Base-by-base conservation (phyloP, 2,888 invertebrate genomes). In the Caenorhabditis plicata region DNA sequence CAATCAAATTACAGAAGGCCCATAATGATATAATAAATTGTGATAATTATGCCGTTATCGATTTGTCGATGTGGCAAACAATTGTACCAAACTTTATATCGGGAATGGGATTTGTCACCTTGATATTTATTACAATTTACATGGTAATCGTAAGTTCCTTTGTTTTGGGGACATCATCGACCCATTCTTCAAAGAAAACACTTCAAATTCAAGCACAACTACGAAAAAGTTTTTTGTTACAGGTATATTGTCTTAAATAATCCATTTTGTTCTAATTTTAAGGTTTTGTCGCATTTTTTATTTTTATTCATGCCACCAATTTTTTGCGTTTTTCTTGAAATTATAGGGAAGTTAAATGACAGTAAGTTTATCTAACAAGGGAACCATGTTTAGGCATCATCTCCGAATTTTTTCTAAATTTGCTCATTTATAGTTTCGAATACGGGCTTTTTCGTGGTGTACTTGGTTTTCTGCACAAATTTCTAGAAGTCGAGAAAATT, bases 1-100 rank as follows among this genome's bases (percentile, higher is more conserved):
- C 4, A n/a, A n/a, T n/a, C n/a, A n/a, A n/a, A 11, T 49, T 54
- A 36, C 43, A 48, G 48, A 44, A 43, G 27, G 48, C 48, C 44
- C 43, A 55, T 19, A 44, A 27, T n/a, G 39, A 43, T 5, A 49
- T 55, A 13, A 55, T 55, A 11, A 48, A 48, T 43, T 55, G 55
- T 23, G 44, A 48, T 4, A 48, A 55, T 25, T 55, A 48, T 22
- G 55, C 55, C 8, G 48, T 55, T 22, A 44, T 55, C 9, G 55
- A 55, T 23, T 15, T 55, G 19, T 44, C 48, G 1, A 55, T 55
- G 55, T 55, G 55, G 55, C 55, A 55, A 32, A 55, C 55, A 8
- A 48, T 55, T 38, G 35, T 55, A 2, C 55, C 55, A 11, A 55
- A 55, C 19, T 48, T 44, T 3, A 39, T 55, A 3, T 42, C 55